Conservation (phyloP, 2,797 vertebrate genomes). For the Cyclura pinguis region DNA sequence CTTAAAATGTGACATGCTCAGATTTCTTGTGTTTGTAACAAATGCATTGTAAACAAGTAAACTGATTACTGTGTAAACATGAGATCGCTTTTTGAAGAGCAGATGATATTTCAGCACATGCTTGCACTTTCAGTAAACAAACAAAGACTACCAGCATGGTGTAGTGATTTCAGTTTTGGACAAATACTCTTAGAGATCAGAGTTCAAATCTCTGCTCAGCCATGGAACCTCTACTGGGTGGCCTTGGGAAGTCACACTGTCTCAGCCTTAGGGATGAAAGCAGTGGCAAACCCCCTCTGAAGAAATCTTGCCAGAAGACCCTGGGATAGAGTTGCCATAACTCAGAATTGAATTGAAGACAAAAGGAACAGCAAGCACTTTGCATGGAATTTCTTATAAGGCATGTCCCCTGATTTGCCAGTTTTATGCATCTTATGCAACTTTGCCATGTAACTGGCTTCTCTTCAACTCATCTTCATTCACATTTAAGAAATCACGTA, state of each 20-base stretch:
- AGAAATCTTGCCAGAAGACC: too few species aligned
- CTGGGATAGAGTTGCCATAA: too few species aligned
- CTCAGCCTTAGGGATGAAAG: too few species aligned
- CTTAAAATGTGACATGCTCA: conserved; percentile 3
- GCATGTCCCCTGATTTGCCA: fast-evolving
- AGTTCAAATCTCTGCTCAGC: too few species aligned
- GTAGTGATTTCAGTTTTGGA: too few species aligned
- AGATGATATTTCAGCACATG: conserved; percentile 50
- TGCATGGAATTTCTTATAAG: conserved; percentile 48
- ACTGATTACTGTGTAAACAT: conserved; percentile 39
- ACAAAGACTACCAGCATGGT: conserved; percentile 15
- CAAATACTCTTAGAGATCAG: too few species aligned
- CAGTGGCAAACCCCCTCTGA: too few species aligned
- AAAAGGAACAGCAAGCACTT: conserved; percentile 12
- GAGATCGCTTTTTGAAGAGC: conserved; percentile 42
- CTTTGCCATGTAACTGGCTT: conserved; percentile 34
- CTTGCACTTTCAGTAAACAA: conserved; percentile 59
- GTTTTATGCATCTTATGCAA: conserved; percentile 29
- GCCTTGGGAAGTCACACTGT: too few species aligned
- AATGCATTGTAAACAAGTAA: conserved; percentile 43
- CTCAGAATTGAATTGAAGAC: too few species aligned
- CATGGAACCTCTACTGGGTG: too few species aligned
- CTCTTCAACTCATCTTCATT: background rate
- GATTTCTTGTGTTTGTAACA: conserved; percentile 42
- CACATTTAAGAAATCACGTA: conserved; percentile 20